Conservation (phyloP, 2,113 vertebrate species). For the Probosciger aterrimus region DNA sequence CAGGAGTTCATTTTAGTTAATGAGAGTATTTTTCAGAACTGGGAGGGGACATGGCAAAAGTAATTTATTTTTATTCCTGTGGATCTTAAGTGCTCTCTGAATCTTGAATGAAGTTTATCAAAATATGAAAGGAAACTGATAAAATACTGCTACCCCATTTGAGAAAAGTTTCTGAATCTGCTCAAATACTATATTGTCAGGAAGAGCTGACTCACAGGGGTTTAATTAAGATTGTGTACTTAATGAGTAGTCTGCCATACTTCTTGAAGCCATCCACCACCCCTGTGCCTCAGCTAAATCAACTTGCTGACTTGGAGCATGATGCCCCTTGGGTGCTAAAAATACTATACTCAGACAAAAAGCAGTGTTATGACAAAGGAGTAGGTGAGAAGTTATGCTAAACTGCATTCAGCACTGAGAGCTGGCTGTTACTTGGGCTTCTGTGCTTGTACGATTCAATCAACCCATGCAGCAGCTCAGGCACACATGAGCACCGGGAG, state of each 20-base stretch:
- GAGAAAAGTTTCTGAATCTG: neutral
- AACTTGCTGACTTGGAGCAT: neutral
- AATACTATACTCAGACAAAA: neutral
- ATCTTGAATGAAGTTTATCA: neutral
- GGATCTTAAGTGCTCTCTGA: neutral
- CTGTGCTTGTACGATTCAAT: neutral
- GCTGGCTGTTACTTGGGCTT: neutral
- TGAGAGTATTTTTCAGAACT: neutral
- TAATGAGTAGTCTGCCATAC: neutral
- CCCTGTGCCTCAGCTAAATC: neutral
- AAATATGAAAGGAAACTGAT: neutral
- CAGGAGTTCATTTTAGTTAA: neutral
- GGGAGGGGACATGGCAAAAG: neutral
- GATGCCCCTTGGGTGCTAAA: neutral
- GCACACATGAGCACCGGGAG: neutral
- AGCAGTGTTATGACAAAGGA: neutral
- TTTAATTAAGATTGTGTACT: neutral
- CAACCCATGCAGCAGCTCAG: fast-evolving
- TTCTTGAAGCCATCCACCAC: neutral
- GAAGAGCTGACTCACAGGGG: neutral
- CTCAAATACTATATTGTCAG: neutral
- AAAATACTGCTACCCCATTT: neutral
- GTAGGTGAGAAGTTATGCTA: neutral
- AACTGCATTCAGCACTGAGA: neutral
- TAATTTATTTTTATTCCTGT: neutral